Percentiles rank a stretch among this genome's conserved stretches.
Evolutionary conservation across 2,113 vertebrate species (phyloP).

Genomic region (Sakesphorus luctuosus): DNA sequence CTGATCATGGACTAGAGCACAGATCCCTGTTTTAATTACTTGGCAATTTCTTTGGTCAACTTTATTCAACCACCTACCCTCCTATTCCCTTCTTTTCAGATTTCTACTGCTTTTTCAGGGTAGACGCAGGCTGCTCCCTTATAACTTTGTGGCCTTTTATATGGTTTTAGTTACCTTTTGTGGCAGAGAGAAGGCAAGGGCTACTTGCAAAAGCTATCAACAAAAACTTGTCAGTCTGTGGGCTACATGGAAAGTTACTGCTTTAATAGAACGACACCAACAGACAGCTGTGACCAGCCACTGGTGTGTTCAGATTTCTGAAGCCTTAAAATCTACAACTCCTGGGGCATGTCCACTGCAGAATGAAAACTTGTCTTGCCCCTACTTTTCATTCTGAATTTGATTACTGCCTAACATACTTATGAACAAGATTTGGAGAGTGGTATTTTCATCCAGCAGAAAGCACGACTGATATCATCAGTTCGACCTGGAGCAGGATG

Average conservation of each 20-base stretch:
- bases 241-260: neutral
- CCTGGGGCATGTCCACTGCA: neutral
- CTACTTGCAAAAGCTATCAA: neutral
- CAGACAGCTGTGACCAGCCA: neutral
- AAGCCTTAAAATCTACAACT: neutral
- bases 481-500: neutral
- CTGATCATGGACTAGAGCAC: rapidly evolving
- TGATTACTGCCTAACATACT: neutral
- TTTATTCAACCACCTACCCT: neutral
- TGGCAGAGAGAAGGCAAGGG: neutral
- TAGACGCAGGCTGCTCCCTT: neutral
- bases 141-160: neutral
- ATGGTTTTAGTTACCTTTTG: neutral
- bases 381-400: neutral
- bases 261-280: neutral
- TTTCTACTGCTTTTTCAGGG: neutral
- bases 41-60: neutral
- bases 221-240: neutral
- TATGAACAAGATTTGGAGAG: neutral
- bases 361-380: neutral
- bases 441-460: neutral
- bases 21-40: neutral
- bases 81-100: neutral
- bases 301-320: neutral
- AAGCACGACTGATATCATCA: neutral